These are phyloP conservation scores for Halcyon smyrnensis DNA, from an alignment of 2,797 vertebrate genomes.

Conservation along the genomic window DNA sequence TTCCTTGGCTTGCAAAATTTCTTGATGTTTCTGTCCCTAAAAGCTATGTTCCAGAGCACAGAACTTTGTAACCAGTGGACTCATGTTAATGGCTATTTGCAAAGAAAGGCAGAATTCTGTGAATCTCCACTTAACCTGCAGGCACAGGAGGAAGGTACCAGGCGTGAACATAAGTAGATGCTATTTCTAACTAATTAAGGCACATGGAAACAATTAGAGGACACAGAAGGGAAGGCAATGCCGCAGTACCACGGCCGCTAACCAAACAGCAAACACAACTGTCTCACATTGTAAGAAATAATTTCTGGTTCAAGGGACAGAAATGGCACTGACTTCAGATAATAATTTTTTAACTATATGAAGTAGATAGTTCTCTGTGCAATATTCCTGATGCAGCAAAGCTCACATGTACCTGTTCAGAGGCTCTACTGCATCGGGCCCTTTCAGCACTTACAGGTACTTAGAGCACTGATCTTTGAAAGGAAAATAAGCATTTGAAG, in stretches of 20 bases:
- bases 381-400: background rate
- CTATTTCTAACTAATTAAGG: background rate
- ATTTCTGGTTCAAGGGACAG: background rate
- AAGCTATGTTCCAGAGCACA: background rate
- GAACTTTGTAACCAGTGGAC: background rate
- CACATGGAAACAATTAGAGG: background rate
- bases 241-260: background rate
- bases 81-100: background rate
- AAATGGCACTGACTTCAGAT: background rate
- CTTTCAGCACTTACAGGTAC: background rate
- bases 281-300: background rate
- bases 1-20: background rate
- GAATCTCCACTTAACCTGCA: background rate
- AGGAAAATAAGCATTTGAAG: background rate
- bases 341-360: background rate
- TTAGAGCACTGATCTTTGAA: slow-evolving; percentile 2
- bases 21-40: background rate
- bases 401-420: background rate
- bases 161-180: background rate
- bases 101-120: background rate
- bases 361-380: background rate
- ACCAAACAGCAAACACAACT: background rate
- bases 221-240: background rate
- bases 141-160: background rate
- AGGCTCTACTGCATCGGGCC: background rate